These are phyloP conservation scores for Oedothorax gibbosus DNA, from an alignment of 1,140 invertebrate genomes.

Conservation along the genomic window DNA sequence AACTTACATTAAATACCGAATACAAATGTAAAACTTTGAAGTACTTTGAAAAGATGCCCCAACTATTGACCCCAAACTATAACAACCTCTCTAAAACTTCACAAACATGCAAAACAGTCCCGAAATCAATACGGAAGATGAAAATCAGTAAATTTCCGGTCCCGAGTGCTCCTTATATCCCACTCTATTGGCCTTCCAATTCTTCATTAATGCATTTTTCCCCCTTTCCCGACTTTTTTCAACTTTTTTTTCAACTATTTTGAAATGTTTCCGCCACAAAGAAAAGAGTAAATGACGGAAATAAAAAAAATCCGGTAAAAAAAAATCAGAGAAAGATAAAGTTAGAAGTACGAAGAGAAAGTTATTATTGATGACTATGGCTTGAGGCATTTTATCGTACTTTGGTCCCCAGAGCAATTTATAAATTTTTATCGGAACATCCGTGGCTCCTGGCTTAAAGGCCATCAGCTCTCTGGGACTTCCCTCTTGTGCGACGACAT, in stretches of 20 bases:
- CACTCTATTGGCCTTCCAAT: conserved; percentile 21
- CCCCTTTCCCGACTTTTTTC: neutral
- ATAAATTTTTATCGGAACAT: conserved; percentile 52
- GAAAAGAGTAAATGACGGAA: conserved; percentile 41
- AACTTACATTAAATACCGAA: no score
- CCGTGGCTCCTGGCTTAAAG: conserved; percentile 24
- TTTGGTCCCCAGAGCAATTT: conserved; percentile 55
- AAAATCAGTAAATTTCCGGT: conserved; percentile 43
- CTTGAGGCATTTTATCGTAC: conserved; percentile 57
- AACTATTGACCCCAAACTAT: no score
- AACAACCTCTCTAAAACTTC: no score
- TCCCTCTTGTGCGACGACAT: conserved; percentile 1
- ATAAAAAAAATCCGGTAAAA: conserved; percentile 19
- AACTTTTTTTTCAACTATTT: conserved; percentile 37
- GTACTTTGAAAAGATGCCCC: no score
- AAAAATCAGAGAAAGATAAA: conserved; percentile 43
- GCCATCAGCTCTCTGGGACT: conserved; percentile 24
- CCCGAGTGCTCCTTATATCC: conserved; percentile 34
- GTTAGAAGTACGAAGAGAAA: conserved; percentile 57
- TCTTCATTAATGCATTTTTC: conserved; percentile 39
- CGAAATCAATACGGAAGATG: conserved; percentile 43
- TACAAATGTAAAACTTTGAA: no score
- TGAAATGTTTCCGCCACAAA: conserved; percentile 19
- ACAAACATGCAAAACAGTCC: neutral
- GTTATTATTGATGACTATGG: conserved; percentile 59